Percentiles rank a stretch among this genome's conserved stretches.
Evolutionary conservation across 2,797 vertebrate genomes (phyloP).

Genomic region (Balearica regulorum): DNA sequence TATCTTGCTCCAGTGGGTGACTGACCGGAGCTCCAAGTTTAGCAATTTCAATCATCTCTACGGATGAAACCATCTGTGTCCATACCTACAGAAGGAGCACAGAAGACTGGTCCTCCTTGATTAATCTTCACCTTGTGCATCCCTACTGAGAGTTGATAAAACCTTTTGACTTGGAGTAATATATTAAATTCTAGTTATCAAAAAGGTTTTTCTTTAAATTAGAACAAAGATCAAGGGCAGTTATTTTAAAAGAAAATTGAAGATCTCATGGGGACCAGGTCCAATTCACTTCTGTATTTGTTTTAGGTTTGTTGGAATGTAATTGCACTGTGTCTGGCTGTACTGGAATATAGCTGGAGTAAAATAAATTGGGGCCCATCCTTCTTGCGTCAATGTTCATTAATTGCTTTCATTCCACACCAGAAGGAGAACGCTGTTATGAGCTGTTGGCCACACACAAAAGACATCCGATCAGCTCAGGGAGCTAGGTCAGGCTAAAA

Average conservation of each 20-base stretch:
- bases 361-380: conserved; percentile 19
- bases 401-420: conserved; percentile 39
- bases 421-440: not conserved
- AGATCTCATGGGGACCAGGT: not conserved
- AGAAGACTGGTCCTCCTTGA: not conserved
- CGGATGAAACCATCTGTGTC: not conserved
- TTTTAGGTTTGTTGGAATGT: not conserved
- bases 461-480: conserved; percentile 1
- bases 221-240: not conserved
- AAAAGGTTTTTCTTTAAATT: not conserved
- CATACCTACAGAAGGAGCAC: not conserved
- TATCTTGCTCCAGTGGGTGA: not conserved
- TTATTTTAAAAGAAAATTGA: not conserved
- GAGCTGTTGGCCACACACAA: not conserved
- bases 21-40: not conserved
- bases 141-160: not conserved
- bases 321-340: not conserved
- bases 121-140: not conserved
- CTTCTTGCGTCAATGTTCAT: conserved; percentile 26
- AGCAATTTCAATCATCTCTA: not conserved
- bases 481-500: conserved; percentile 26
- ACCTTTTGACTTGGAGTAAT: not conserved
- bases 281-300: not conserved
- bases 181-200: not conserved
- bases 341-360: not conserved